These are phyloP conservation scores for Struthio camelus DNA, from an alignment of 2,113 vertebrate genomes.

Conservation along the genomic window DNA sequence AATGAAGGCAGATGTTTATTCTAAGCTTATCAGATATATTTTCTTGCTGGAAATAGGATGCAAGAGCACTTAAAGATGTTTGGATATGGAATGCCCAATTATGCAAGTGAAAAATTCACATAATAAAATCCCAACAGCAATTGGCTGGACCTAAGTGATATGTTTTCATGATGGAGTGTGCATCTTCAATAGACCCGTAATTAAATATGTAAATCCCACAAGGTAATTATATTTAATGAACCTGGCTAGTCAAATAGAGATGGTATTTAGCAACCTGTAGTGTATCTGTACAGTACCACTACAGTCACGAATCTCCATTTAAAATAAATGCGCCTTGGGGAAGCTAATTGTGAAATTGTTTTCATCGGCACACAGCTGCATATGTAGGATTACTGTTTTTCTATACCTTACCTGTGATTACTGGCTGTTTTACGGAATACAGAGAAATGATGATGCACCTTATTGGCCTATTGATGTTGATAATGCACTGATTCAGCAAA, in stretches of 20 bases:
- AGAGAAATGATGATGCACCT: not conserved
- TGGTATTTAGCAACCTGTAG: constrained; percentile 25
- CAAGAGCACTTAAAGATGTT: not conserved
- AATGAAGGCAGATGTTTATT: not conserved
- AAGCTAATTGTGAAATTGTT: constrained; percentile 12
- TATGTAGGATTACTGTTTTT: not conserved
- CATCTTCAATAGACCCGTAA: constrained; percentile 28
- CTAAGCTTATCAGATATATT: not conserved
- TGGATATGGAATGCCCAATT: not conserved
- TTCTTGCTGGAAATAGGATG: not conserved
- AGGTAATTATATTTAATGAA: constrained; percentile 34
- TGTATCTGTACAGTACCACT: not conserved
- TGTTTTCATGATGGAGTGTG: not conserved
- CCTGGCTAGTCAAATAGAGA: constrained; percentile 10
- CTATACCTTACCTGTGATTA: not conserved
- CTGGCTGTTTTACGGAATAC: not conserved
- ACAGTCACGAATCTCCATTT: not conserved
- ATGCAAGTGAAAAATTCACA: not conserved
- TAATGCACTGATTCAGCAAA: not conserved
- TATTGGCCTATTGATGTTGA: not conserved
- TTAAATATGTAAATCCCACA: constrained; percentile 36
- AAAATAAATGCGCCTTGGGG: not conserved
- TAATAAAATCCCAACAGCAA: not conserved
- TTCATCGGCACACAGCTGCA: not conserved
- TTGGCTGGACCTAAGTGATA: not conserved